phyloP scores from a whole-genome alignment of 1,140 invertebrate species.

The Sweltsa coloradensis region DNA sequence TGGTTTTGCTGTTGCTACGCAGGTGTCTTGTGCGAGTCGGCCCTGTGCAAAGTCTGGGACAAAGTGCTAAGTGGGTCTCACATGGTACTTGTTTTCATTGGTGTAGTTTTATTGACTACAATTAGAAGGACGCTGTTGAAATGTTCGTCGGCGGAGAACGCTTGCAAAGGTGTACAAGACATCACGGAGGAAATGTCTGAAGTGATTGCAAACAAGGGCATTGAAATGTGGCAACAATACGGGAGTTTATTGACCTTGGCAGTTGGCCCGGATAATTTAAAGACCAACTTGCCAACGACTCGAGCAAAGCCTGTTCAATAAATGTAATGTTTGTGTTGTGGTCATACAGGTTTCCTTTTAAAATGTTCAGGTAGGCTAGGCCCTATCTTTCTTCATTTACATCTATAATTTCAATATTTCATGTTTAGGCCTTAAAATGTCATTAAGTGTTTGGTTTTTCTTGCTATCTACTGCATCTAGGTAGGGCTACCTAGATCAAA shows the following conservation, averaged over 20 bases:
- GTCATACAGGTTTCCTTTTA: no score
- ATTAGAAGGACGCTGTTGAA: constrained; percentile 48
- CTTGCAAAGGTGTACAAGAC: constrained; percentile 49
- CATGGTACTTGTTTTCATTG: constrained; percentile 67
- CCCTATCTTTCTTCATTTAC: no score
- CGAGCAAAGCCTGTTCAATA: neutral
- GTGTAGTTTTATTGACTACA: constrained; percentile 56
- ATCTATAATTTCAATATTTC: no score
- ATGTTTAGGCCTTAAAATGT: no score
- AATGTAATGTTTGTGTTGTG: no score
- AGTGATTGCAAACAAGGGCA: constrained; percentile 63
- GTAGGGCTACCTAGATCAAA: no score
- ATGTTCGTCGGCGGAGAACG: constrained; percentile 40
- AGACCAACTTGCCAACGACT: constrained; percentile 1
- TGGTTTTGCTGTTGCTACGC: constrained; percentile 77
- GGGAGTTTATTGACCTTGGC: constrained; percentile 23
- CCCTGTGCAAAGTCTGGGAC: constrained; percentile 73
- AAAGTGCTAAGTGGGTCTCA: constrained; percentile 73
- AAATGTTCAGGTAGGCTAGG: no score
- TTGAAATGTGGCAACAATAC: constrained; percentile 60
- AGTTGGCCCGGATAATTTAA: constrained; percentile 4
- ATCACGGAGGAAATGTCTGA: constrained; percentile 64
- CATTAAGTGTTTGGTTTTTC: no score
- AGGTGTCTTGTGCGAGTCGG: constrained; percentile 58
- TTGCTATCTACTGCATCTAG: no score